A percentile compares a stretch with the other conserved stretches of the same genome.
phyloP scores from a whole-genome alignment of 2,888 invertebrate species.

The Coleophora deauratella region DNA sequence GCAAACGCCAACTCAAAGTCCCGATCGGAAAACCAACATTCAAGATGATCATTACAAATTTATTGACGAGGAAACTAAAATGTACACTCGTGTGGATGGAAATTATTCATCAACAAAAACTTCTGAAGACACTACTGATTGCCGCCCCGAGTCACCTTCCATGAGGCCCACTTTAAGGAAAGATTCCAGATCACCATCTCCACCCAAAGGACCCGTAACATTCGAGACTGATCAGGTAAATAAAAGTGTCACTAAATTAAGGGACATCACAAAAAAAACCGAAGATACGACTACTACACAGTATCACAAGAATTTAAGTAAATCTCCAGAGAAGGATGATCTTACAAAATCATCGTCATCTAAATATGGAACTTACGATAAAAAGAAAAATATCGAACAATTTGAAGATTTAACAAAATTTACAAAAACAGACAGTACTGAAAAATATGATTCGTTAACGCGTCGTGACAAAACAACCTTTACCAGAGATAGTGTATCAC shows the following conservation, averaged over 20 bases:
- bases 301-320: not conserved
- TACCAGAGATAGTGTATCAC: constrained; percentile 1
- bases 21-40: constrained; percentile 24
- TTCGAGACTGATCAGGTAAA: constrained; percentile 22
- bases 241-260: constrained; percentile 13
- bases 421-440: constrained; percentile 3
- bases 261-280: constrained; percentile 12
- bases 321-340: constrained; percentile 4
- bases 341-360: constrained; percentile 24
- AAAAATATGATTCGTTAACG: constrained; percentile 12
- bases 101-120: constrained; percentile 17
- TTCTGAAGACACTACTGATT: constrained; percentile 23
- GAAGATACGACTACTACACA: not conserved
- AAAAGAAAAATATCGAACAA: constrained; percentile 22
- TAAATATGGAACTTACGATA: constrained; percentile 32
- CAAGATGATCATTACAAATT: constrained; percentile 52
- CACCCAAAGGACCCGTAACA: constrained; percentile 32
- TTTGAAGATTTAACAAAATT: constrained; percentile 4
- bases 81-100: constrained; percentile 34
- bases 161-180: constrained; percentile 18
- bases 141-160: constrained; percentile 13
- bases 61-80: constrained; percentile 59
- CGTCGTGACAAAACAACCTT: constrained; percentile 6
- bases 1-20: constrained; percentile 19
- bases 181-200: constrained; percentile 34